A percentile compares a stretch with the other conserved stretches of the same genome.
phyloP scores from a whole-genome alignment of 1,140 invertebrate species.

The Drosophila kurseongensis region DNA sequence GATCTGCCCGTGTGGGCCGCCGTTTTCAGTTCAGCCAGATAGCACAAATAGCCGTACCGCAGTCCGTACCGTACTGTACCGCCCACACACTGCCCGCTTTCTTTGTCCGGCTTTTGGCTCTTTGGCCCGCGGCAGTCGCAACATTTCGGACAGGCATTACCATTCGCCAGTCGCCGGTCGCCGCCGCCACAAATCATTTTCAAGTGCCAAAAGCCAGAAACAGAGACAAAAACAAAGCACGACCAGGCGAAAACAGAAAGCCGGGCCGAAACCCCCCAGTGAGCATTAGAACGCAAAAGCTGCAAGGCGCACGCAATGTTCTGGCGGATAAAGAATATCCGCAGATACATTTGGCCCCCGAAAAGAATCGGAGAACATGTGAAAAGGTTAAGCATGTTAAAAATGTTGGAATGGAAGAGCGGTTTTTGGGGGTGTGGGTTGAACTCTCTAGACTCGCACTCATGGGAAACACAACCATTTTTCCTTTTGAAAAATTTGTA shows the following conservation, averaged over 20 bases:
- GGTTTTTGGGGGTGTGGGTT: neutral
- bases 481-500: no score
- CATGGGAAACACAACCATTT: no score
- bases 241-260: constrained; percentile 18
- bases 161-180: constrained; percentile 45
- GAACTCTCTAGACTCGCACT: no score
- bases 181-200: constrained; percentile 76
- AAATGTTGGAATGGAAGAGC: neutral
- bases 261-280: constrained; percentile 39
- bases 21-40: constrained; percentile 27
- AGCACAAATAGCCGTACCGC: constrained; percentile 5
- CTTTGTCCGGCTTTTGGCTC: constrained; percentile 31
- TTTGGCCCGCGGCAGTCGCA: constrained; percentile 26
- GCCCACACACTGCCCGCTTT: constrained; percentile 65
- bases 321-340: constrained; percentile 32
- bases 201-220: constrained; percentile 68
- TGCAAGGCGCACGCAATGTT: constrained; percentile 45
- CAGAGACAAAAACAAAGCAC: constrained; percentile 40
- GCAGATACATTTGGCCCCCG: constrained; percentile 1
- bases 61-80: constrained; percentile 4
- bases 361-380: constrained; percentile 10
- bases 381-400: neutral
- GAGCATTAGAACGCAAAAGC: constrained; percentile 51
- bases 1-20: constrained; percentile 62
- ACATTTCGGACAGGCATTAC: constrained; percentile 52